These are phyloP conservation scores for Synodontis membranacea DNA, from an alignment of 2,113 vertebrate species.

Conservation along the genomic window DNA sequence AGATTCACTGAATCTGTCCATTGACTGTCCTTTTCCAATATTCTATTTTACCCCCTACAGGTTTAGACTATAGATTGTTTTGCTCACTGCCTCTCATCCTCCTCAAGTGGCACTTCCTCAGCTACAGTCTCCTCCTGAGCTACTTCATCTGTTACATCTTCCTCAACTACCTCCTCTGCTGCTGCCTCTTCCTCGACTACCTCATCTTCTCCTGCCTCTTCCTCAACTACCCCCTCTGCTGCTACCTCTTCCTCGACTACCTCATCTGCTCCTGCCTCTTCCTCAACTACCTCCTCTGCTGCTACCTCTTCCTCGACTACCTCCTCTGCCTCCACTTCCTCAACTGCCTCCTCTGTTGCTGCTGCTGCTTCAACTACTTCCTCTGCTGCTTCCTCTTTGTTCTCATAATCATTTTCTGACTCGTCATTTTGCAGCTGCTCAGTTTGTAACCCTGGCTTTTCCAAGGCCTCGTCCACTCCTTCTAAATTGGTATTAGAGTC, in stretches of 20 bases:
- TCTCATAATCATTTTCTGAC: not conserved
- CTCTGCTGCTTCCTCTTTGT: not conserved
- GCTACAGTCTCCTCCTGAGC: not conserved
- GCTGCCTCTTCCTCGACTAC: not conserved
- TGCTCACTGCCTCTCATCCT: slow-evolving; percentile 4
- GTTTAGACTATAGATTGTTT: not conserved
- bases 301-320: not conserved
- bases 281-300: not conserved
- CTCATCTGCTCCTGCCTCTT: not conserved
- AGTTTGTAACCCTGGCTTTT: slow-evolving; percentile 12
- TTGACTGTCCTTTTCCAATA: slow-evolving; percentile 28
- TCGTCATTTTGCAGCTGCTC: slow-evolving; percentile 16
- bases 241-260: not conserved
- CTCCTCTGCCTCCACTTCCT: not conserved
- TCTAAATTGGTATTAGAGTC: slow-evolving; percentile 65
- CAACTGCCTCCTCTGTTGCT: not conserved
- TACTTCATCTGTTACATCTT: not conserved
- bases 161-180: not conserved
- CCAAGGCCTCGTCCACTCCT: slow-evolving; percentile 23
- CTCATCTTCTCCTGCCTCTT: slow-evolving; percentile 30
- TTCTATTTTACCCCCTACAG: slow-evolving; percentile 1
- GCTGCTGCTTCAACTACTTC: slow-evolving; percentile 56
- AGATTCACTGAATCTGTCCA: slow-evolving; percentile 65
- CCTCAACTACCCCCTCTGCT: not conserved
- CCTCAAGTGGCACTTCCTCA: not conserved